Percentiles rank a stretch among this genome's conserved stretches.
These are phyloP conservation scores for Acropternis orthonyx DNA, from an alignment of 2,797 vertebrate species.

Conservation along the genomic window DNA sequence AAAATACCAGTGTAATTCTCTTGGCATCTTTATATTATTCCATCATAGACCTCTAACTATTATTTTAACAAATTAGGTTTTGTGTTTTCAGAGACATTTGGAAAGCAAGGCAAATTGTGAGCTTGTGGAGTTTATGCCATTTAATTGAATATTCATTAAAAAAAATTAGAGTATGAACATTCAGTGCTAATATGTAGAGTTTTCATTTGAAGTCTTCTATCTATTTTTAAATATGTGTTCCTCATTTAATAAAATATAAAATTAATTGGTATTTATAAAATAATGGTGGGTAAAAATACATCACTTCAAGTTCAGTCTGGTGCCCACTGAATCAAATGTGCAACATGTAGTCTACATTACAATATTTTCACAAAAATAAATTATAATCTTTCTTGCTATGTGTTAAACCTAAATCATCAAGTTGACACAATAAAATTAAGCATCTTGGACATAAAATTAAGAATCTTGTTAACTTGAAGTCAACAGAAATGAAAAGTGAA, in stretches of 20 bases:
- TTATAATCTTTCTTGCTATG: not conserved
- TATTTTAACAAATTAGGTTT: not conserved
- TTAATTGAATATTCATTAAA: slow-evolving; percentile 1
- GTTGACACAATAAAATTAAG: not conserved
- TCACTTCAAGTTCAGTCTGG: not conserved
- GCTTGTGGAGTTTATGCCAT: not conserved
- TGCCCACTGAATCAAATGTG: not conserved
- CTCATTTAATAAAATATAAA: not conserved
- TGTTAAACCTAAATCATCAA: not conserved
- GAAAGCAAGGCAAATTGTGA: not conserved
- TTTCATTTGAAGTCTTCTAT: not conserved
- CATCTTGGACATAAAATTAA: not conserved
- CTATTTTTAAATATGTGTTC: not conserved
- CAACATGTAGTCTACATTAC: not conserved
- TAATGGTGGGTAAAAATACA: not conserved
- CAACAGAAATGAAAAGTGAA: not conserved
- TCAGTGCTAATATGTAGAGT: not conserved
- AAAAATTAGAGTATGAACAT: not conserved
- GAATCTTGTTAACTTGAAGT: not conserved
- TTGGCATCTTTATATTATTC: not conserved
- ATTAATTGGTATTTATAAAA: not conserved
- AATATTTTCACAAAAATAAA: not conserved
- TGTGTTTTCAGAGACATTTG: not conserved
- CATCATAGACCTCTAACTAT: not conserved
- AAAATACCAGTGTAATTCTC: not conserved